phyloP scores from a whole-genome alignment of 1,140 invertebrate genomes.

The Arion vulgaris region DNA sequence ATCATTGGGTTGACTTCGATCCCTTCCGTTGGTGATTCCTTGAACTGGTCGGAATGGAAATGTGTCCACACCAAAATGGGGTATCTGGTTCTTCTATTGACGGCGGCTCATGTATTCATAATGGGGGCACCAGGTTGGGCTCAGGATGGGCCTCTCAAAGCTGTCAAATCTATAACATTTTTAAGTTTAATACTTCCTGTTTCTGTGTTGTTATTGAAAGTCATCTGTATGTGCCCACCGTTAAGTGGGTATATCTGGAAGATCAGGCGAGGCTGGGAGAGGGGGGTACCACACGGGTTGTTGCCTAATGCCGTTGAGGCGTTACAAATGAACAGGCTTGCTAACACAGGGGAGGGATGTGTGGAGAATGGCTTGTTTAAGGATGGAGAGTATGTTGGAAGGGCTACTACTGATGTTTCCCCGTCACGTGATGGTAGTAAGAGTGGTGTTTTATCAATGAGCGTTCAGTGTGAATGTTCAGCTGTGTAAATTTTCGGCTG shows the following conservation, averaged over 20 bases:
- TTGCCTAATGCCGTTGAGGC: background rate
- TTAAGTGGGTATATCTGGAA: constrained; percentile 51
- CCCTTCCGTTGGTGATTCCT: constrained; percentile 58
- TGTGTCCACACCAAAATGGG: constrained; percentile 65
- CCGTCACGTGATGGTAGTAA: no score
- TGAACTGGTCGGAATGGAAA: constrained; percentile 69
- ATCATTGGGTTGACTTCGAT: constrained; percentile 62
- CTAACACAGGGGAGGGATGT: background rate
- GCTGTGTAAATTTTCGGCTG: background rate
- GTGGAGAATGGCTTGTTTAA: background rate
- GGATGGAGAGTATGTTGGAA: background rate
- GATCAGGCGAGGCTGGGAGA: constrained; percentile 60
- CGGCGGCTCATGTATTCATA: constrained; percentile 57
- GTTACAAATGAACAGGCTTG: background rate
- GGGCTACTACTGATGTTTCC: background rate
- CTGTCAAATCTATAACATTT: constrained; percentile 59
- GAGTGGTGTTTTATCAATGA: background rate
- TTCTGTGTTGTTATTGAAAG: constrained; percentile 54
- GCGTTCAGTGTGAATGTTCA: constrained; percentile 8
- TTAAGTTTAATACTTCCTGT: constrained; percentile 57
- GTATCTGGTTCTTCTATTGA: constrained; percentile 55
- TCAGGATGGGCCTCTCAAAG: constrained; percentile 41
- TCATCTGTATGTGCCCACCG: constrained; percentile 52
- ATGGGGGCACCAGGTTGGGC: constrained; percentile 61
- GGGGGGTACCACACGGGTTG: constrained; percentile 16